Evolutionary conservation across 1,140 invertebrate genomes (phyloP), one percentile per base, ranked within the genome.

Genomic region (Drosophila micromelanica): DNA sequence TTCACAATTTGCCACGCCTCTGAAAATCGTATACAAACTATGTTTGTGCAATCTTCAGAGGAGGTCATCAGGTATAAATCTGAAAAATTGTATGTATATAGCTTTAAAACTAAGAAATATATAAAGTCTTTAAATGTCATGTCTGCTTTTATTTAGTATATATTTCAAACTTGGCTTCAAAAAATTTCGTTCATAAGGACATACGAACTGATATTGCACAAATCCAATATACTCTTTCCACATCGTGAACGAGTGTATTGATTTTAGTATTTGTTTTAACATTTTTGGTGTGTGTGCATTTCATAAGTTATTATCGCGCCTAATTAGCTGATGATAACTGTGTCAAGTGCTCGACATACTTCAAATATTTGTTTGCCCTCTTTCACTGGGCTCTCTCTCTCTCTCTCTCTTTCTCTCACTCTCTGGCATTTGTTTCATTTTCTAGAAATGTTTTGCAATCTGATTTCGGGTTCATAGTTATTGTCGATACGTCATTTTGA

Each of bases 281-380:
- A 9, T 30, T 57, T 32, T 43, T 55, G 27, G 13, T 13, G 23
- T n/a, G 35, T 52, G 2, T 20, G 15, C 12, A n/a, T 40, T 13
- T 55, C 51, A 54, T 38, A 54, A 55, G 12, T 20, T 40, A 55
- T 61, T 68, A 61, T 61, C 62, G 13, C 40, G 40, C 38, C 51
- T 62, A 74, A 74, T 62, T 74, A 70, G 42, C 59, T 55, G 30
- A 32, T 57, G 46, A 74, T 70, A 74, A 63, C 59, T 62, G 52
- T 74, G 72, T 70, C 72, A 74, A 74, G 59, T 52, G 72, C 67
- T 38, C 11, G 35, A 69, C 65, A 51, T 55, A 38, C 65, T 35
- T n/a, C 40, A 63, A 70, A 62, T 74, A 63, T 63, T 68, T 73
- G 55, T 55, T 68, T 73, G 42, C 48, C 63, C 63, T 54, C 56